Percentiles rank a stretch among this genome's conserved stretches.
Conservation (phyloP, 2,797 vertebrate species). For the Lacerta agilis region DNA sequence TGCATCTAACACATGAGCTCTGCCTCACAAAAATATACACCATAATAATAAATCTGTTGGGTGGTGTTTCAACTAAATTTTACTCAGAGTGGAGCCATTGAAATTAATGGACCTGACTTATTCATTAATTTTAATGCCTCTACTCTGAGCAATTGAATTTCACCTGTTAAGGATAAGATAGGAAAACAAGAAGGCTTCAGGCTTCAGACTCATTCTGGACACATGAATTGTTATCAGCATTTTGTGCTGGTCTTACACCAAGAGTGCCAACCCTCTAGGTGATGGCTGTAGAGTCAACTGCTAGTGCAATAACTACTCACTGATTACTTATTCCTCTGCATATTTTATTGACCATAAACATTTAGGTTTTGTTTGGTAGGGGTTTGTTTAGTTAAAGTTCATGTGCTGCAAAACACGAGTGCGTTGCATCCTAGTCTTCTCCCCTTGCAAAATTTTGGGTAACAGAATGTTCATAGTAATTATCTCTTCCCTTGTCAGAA, state of each 20-base stretch:
- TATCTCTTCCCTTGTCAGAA: no score
- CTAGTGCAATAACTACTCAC: background rate
- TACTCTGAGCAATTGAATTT: no score
- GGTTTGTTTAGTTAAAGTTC: background rate
- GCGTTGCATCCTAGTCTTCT: background rate
- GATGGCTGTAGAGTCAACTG: background rate
- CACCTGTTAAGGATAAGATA: no score
- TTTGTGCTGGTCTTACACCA: background rate
- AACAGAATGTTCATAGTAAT: background rate
- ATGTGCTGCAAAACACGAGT: background rate
- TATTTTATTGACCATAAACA: background rate
- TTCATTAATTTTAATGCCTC: no score
- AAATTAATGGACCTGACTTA: no score
- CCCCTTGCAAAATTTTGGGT: no score
- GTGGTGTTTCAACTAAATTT: no score
- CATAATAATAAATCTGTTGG: background rate
- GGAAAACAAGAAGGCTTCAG: no score
- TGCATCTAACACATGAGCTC: background rate
- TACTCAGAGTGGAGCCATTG: no score
- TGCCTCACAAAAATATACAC: background rate
- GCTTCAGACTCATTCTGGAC: no score
- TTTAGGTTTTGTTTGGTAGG: background rate
- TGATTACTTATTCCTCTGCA: background rate
- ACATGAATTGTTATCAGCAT: background rate
- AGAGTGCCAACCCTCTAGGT: background rate